Evolutionary conservation across 1,140 invertebrate genomes (phyloP).

Genomic region (Hirudo medicinalis): DNA sequence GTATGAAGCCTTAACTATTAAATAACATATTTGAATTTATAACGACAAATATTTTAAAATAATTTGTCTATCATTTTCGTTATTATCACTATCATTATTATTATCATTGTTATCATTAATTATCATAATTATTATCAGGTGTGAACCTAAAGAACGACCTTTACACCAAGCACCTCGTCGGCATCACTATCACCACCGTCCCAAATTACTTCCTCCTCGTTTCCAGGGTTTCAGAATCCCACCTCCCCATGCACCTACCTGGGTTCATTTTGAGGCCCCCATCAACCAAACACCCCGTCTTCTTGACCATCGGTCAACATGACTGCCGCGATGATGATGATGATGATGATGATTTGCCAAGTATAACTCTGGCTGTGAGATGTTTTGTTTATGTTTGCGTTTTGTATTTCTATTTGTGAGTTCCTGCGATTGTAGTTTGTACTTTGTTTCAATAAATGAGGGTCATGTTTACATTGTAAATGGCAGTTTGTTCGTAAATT

Average conservation of each 20-base stretch:
- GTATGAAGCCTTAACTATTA: no score
- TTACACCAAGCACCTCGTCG: not conserved
- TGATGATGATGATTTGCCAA: not conserved
- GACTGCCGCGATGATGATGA: not conserved
- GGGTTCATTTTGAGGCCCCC: constrained; percentile 2
- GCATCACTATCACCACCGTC: not conserved
- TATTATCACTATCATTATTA: no score
- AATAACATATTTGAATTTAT: no score
- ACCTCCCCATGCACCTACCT: not conserved
- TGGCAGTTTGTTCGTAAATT: no score
- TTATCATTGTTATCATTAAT: no score
- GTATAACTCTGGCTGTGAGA: not conserved
- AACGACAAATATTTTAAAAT: no score
- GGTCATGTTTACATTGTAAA: no score
- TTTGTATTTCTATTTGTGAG: not conserved
- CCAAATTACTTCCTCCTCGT: not conserved
- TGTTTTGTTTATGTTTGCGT: not conserved
- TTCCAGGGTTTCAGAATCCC: not conserved
- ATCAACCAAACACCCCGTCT: not conserved
- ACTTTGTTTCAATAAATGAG: no score
- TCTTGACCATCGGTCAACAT: constrained; percentile 5
- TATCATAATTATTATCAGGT: not conserved
- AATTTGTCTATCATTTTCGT: no score
- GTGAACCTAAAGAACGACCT: not conserved
- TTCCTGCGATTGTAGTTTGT: no score